Base-by-base conservation (phyloP, 2,888 invertebrate species). In the Troides aeacus region DNA sequence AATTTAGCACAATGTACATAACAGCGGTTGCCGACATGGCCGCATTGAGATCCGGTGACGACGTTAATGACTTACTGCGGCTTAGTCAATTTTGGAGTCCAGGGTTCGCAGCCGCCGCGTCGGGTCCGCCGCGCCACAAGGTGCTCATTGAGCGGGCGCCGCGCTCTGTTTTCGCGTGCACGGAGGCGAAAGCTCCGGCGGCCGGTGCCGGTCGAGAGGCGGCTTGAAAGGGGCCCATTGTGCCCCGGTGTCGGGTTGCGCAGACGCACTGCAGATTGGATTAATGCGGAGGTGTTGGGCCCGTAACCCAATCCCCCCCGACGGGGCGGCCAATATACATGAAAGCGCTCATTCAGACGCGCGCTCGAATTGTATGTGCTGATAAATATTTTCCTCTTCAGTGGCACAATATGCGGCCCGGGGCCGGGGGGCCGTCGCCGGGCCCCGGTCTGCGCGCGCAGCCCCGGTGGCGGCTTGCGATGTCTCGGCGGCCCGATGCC, bases 191-290 rank as follows among this genome's bases (percentile, higher is more conserved):
- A 68, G 53, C 72, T 71, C 74, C 74, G 73, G 67, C 82, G 79
- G 79, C 77, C 76, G 81, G 82, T 79, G 77, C 81, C 74, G 68
- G 42, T 56, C 60, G 36, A 60, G 57, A 69, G 76, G 73, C 74
- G 74, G 76, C 74, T 74, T 77, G 73, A 80, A 78, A 72, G 76
- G 73, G 4, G 72, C 73, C 81, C 81, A n/a, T 83, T 82, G 80
- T 83, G 74, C 74, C 74, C 62, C 70, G 36, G 76, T 68, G 77
- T 83, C 80, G 74, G 75, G 76, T 80, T 84, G 77, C 82, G 64
- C 58, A 62, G 61, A 62, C 70, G 56, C 66, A 60, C 56, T 58
- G 70, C 70, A 63, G 65, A 65, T 66, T 66, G 72, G 72, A 72
- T 70, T 70, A 68, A 71, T 66, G 70, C 68, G 66, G 73, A 73